A percentile compares a stretch with the other conserved stretches of the same genome.
phyloP scores from a whole-genome alignment of 2,113 vertebrate species.

The Perca flavescens region DNA sequence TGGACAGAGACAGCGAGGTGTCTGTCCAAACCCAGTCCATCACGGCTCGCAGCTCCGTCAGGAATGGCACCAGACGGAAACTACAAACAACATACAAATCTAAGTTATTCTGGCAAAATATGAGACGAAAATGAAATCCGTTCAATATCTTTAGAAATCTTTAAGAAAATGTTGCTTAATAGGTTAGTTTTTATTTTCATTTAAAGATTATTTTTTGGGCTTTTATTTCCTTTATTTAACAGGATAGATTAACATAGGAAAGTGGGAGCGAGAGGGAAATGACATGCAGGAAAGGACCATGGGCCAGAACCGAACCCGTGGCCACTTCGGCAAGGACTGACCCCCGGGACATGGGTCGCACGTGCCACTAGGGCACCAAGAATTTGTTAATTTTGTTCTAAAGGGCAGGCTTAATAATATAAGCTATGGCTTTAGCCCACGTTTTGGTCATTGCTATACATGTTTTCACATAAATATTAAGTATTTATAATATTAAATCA shows the following conservation, averaged over 20 bases:
- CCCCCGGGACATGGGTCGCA: no score
- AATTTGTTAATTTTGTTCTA: neutral
- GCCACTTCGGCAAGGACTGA: no score
- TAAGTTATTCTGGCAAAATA: neutral
- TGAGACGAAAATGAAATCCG: neutral
- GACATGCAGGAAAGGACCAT: no score
- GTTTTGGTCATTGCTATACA: neutral
- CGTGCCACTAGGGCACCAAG: no score
- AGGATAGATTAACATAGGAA: no score
- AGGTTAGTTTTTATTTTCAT: neutral
- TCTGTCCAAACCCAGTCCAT: constrained; percentile 99
- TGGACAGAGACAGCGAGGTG: constrained; percentile 97
- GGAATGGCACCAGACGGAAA: constrained; percentile 96
- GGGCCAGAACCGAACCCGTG: no score
- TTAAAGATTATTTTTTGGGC: no score
- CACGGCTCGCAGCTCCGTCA: constrained; percentile 96
- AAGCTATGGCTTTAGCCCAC: neutral
- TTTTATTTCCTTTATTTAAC: no score
- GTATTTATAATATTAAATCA: neutral
- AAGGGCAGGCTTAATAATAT: neutral
- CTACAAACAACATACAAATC: constrained; percentile 74
- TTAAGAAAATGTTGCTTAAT: neutral
- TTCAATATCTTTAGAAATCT: neutral
- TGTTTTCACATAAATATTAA: neutral
- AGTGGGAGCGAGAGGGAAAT: no score